Percentiles rank a stretch among this genome's conserved stretches.
Evolutionary conservation across 2,797 vertebrate genomes (phyloP).

Genomic region (Clarias fuscus): DNA sequence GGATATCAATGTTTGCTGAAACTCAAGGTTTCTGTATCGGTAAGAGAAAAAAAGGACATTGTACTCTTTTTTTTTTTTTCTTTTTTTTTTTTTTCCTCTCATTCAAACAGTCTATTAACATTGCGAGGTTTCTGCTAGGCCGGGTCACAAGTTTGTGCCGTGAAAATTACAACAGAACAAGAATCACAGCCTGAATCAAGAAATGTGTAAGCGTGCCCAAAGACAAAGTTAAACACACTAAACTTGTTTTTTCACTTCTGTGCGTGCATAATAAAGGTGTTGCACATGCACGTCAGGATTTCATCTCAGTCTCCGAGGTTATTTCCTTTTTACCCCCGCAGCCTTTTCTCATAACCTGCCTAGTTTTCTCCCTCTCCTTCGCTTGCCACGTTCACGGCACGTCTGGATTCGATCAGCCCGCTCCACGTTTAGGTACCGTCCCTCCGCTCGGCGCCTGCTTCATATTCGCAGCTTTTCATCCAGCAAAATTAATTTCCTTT

Average conservation of each 20-base stretch:
- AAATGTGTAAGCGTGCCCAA: not conserved
- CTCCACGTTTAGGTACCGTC: not conserved
- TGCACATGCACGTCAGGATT: not conserved
- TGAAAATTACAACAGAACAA: not conserved
- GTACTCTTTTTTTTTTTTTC: not conserved
- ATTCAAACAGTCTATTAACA: not conserved
- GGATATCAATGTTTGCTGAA: not conserved
- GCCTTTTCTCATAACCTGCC: not conserved
- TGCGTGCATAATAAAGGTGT: not conserved
- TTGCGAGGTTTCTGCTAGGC: not conserved
- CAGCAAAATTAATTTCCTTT: slow-evolving; percentile 4
- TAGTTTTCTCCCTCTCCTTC: not conserved
- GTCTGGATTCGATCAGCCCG: not conserved
- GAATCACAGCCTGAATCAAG: not conserved
- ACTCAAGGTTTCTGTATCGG: not conserved
- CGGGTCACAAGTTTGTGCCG: not conserved
- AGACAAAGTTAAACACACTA: not conserved
- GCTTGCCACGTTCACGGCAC: too few species aligned
- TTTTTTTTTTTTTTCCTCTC: not conserved
- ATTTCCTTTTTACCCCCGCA: not conserved
- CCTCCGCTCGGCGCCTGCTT: not conserved
- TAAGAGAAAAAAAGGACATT: not conserved
- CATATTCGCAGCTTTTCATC: not conserved
- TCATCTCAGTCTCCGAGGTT: not conserved
- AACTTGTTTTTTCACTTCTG: not conserved